Conservation (phyloP, 2,888 invertebrate species). For the Ditula angustiorana region DNA sequence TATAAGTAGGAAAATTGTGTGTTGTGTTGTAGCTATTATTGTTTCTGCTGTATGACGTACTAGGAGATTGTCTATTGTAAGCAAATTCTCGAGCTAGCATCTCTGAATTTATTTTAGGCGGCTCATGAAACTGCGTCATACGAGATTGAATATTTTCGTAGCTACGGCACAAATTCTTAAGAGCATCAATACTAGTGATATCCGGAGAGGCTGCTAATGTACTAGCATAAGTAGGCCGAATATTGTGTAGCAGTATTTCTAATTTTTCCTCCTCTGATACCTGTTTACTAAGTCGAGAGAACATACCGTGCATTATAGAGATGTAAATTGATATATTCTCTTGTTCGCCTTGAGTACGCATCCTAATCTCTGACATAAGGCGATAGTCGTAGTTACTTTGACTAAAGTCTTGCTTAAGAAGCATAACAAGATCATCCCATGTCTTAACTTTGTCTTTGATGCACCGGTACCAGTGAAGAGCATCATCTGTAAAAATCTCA, state of each 20-base stretch:
- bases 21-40: not conserved
- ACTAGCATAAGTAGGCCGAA: slow-evolving; percentile 36
- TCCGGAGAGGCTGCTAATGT: slow-evolving; percentile 31
- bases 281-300: slow-evolving; percentile 32
- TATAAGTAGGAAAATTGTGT: too few relatives aligned
- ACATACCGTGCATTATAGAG: slow-evolving; percentile 41
- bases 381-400: slow-evolving; percentile 42
- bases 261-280: slow-evolving; percentile 37
- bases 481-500: slow-evolving; percentile 13
- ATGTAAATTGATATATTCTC: slow-evolving; percentile 42
- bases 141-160: slow-evolving; percentile 37
- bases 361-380: slow-evolving; percentile 39
- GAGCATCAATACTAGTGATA: slow-evolving; percentile 16
- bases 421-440: slow-evolving; percentile 34
- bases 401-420: slow-evolving; percentile 42
- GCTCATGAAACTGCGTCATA: slow-evolving; percentile 35
- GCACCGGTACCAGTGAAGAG: not conserved
- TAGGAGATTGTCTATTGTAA: slow-evolving; percentile 4
- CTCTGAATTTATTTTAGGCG: slow-evolving; percentile 24
- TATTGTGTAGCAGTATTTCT: slow-evolving; percentile 39
- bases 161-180: slow-evolving; percentile 33
- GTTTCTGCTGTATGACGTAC: not conserved
- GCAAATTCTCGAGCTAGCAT: slow-evolving; percentile 41
- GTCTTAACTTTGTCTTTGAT: slow-evolving; percentile 17
- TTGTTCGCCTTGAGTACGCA: slow-evolving; percentile 43